Evolutionary conservation across 2,113 vertebrate species (phyloP), one percentile per base, ranked within the genome.

Genomic region (Ramphastos sulfuratus): DNA sequence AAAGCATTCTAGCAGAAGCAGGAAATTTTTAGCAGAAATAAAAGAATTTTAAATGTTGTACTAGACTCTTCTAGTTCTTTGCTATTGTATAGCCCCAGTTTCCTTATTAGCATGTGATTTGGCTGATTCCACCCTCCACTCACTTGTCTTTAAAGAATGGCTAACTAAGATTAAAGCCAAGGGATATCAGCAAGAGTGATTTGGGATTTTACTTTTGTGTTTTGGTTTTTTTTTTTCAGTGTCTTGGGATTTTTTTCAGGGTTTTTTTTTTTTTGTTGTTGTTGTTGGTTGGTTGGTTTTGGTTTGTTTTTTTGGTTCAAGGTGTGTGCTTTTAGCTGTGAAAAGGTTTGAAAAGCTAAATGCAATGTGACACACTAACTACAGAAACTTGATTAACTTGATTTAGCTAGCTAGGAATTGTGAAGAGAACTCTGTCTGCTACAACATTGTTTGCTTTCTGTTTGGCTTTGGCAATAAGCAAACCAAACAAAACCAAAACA

Each of bases 151-250:
- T 89, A 83, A 28, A 20, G 44, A 91, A 50, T 86, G 73, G 59
- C 48, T 97, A 96, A 94, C 86, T 67, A 92, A 95, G 63, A 97
- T 88, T 87, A 95, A 95, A 96, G 91, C 93, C 58, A 8, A 63
- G 8, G 27, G 33, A 87, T 90, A 93, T 85, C 63, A 90, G 75
- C 81, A 92, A 78, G 69, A 83, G 65, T 54, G n/a, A 74, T 83
- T 81, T 67, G 15, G 25, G 71, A 27, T 8, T 65, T 80, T 61
- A 39, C 14, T 80, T 89, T 84, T 48, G 46, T 65, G 19, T 35
- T 24, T 61, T 39, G 37, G 24, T 13, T 24, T 61, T 63, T 63
- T 63, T 63, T 50, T 60, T 76, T 10, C n/a, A 15, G 33, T 52
- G 23, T 52, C 23, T 24, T 52, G 50, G 50, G 18, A 6, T 18